A percentile compares a stretch with the other conserved stretches of the same genome.
Evolutionary conservation across 1,140 invertebrate genomes (phyloP).

Genomic region (Alviniconcha marisindica): DNA sequence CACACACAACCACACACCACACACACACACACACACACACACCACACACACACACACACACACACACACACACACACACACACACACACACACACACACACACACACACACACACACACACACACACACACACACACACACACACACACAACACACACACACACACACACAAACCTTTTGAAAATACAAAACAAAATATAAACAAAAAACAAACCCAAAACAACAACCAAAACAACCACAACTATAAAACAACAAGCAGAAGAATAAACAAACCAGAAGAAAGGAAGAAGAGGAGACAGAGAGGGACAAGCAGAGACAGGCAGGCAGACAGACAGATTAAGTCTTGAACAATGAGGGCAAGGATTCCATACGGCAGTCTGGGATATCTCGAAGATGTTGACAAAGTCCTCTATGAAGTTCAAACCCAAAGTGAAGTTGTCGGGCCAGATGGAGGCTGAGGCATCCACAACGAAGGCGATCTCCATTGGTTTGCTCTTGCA

Average conservation of each 20-base stretch:
- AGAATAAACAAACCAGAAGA: too few species aligned
- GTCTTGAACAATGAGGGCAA: too few species aligned
- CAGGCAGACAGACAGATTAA: too few species aligned
- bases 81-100: not conserved
- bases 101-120: not conserved
- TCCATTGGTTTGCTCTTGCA: slow-evolving; percentile 47
- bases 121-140: not conserved
- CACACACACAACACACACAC: not conserved
- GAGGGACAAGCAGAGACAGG: too few species aligned
- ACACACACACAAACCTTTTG: not conserved
- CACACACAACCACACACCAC: not conserved
- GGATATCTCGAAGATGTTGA: slow-evolving; percentile 44
- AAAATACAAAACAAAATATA: too few species aligned
- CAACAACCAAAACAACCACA: too few species aligned
- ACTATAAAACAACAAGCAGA: too few species aligned
- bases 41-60: not conserved
- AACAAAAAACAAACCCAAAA: too few species aligned
- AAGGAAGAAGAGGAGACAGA: too few species aligned
- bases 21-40: not conserved
- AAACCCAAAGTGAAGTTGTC: slow-evolving; percentile 52
- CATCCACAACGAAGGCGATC: slow-evolving; percentile 60
- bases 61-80: slow-evolving; percentile 11
- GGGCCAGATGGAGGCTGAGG: slow-evolving; percentile 55
- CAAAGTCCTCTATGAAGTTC: slow-evolving; percentile 53
- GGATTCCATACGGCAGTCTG: not conserved